Evolutionary conservation across 2,888 invertebrate genomes (phyloP).

Genomic region (Ophioninae sp.): DNA sequence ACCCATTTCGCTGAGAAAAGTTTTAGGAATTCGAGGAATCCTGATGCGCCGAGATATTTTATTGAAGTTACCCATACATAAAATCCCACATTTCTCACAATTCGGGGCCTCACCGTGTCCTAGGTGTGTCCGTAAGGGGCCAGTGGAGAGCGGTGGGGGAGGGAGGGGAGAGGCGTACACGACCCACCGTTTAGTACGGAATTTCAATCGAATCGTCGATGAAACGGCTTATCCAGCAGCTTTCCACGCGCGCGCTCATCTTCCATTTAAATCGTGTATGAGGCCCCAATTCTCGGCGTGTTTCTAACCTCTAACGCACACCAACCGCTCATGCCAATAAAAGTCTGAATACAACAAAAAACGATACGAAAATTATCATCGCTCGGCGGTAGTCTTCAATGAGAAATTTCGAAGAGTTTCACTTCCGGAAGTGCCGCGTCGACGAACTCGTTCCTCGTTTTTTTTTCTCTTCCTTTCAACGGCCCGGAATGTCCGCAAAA

Average conservation of each 20-base stretch:
- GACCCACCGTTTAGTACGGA: constrained; percentile 10
- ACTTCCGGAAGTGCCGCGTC: constrained; percentile 8
- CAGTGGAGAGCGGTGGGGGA: not conserved
- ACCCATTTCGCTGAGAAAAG: not conserved
- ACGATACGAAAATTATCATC: constrained; percentile 36
- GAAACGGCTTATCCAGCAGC: constrained; percentile 25
- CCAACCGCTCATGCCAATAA: constrained; percentile 48
- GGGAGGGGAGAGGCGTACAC: not conserved
- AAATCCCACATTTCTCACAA: not conserved
- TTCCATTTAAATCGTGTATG: not conserved
- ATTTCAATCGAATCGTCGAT: constrained; percentile 46
- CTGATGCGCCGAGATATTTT: not conserved
- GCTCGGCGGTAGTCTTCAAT: not conserved
- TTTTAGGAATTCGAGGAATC: not conserved
- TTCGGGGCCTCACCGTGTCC: not conserved
- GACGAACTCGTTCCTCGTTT: constrained; percentile 6
- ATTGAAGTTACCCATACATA: not conserved
- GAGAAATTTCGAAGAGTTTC: constrained; percentile 20
- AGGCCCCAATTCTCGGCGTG: constrained; percentile 1
- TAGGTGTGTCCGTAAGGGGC: not conserved
- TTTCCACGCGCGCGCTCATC: not conserved
- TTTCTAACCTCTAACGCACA: constrained; percentile 27
- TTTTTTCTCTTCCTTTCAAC: not conserved
- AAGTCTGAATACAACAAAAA: constrained; percentile 48
- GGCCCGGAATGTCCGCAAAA: not conserved